These are phyloP conservation scores for Drosophila birchii DNA, from an alignment of 2,888 invertebrate genomes.

Conservation along the genomic window DNA sequence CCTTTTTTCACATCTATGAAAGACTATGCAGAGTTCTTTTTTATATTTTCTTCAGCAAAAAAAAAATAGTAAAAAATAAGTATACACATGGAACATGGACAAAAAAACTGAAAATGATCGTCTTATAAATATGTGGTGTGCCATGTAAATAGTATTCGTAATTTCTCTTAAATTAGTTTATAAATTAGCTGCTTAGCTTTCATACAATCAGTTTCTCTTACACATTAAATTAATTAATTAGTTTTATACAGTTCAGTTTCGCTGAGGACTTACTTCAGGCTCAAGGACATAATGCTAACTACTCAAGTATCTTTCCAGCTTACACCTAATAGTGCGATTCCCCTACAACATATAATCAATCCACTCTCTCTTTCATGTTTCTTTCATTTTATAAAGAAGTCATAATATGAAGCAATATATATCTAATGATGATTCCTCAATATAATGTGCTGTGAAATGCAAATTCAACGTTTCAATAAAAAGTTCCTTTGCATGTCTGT, in stretches of 20 bases:
- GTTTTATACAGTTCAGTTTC: constrained; percentile 27
- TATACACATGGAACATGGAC: constrained; percentile 16
- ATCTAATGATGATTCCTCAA: background rate
- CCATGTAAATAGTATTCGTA: background rate
- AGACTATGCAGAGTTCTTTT: constrained; percentile 64
- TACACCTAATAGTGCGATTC: constrained; percentile 2
- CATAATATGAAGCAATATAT: background rate
- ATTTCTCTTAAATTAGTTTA: constrained; percentile 2
- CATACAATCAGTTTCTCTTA: constrained; percentile 24
- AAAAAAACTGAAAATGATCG: constrained; percentile 3
- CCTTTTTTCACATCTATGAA: constrained; percentile 70
- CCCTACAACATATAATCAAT: background rate
- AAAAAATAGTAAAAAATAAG: constrained; percentile 55
- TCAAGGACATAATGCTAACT: constrained; percentile 4
- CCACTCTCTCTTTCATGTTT: background rate
- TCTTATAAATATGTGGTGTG: background rate
- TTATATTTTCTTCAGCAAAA: constrained; percentile 63
- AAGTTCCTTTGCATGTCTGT: background rate
- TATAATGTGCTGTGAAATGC: background rate
- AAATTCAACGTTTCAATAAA: background rate
- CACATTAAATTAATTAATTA: constrained; percentile 4
- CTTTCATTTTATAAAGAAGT: background rate
- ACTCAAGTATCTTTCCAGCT: background rate
- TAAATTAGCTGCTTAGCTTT: constrained; percentile 16
- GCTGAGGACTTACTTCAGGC: constrained; percentile 28